phyloP scores from a whole-genome alignment of 2,888 invertebrate genomes.

The Acrobasis repandana region DNA sequence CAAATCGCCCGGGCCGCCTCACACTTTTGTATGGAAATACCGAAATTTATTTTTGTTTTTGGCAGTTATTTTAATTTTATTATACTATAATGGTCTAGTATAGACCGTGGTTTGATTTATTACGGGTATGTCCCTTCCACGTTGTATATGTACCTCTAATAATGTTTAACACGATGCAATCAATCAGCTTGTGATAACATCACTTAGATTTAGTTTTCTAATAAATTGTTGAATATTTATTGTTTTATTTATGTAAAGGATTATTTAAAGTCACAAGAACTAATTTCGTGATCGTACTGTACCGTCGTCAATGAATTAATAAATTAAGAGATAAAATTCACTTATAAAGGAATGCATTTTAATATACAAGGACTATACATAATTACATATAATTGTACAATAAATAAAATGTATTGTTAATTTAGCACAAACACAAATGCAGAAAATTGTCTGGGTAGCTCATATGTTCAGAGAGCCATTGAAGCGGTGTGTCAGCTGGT shows the following conservation, averaged over 20 bases:
- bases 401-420: slow-evolving; percentile 8
- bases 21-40: too few relatives aligned
- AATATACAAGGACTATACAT: neutral
- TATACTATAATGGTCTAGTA: too few relatives aligned
- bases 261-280: too few relatives aligned
- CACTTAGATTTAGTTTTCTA: neutral
- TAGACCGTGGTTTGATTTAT: too few relatives aligned
- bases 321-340: neutral
- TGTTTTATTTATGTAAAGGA: neutral
- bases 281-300: too few relatives aligned
- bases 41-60: too few relatives aligned
- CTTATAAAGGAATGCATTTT: slow-evolving; percentile 7
- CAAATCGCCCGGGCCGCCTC: too few relatives aligned
- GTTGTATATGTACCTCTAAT: too few relatives aligned
- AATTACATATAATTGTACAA: neutral
- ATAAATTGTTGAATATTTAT: slow-evolving; percentile 6
- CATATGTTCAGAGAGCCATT: slow-evolving; percentile 98
- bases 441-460: slow-evolving; percentile 99
- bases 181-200: neutral
- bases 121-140: too few relatives aligned
- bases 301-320: too few relatives aligned
- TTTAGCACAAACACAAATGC: slow-evolving; percentile 87
- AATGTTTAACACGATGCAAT: too few relatives aligned
- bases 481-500: slow-evolving; percentile 94
- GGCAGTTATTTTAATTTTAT: too few relatives aligned